Conservation (phyloP, 1,140 invertebrate genomes). For the Apis dorsata region DNA sequence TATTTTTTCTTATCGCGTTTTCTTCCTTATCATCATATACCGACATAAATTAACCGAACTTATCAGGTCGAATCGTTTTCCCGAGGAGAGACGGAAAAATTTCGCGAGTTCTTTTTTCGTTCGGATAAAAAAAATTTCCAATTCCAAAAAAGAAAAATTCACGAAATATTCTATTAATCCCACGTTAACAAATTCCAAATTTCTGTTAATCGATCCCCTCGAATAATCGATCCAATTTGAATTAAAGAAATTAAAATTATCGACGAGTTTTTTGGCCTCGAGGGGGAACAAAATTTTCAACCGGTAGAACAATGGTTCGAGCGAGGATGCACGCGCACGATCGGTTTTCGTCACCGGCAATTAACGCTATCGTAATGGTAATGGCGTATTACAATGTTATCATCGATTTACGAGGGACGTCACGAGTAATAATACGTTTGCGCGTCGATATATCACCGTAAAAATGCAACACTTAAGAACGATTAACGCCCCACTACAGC, state of each 20-base stretch:
- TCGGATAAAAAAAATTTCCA: background rate
- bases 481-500: background rate
- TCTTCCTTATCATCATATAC: slow-evolving; percentile 34
- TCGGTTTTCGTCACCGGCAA: slow-evolving; percentile 31
- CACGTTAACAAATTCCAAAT: too few relatives aligned
- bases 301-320: too few relatives aligned
- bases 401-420: background rate
- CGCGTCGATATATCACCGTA: slow-evolving; percentile 17
- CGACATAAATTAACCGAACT: slow-evolving; percentile 20
- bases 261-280: background rate
- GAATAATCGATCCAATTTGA: too few relatives aligned
- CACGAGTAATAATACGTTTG: slow-evolving; percentile 20
- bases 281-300: too few relatives aligned
- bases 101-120: background rate
- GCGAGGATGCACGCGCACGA: background rate
- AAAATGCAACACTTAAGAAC: slow-evolving; percentile 5
- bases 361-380: slow-evolving; percentile 35
- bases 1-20: slow-evolving; percentile 9
- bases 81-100: background rate
- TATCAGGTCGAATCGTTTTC: slow-evolving; percentile 27
- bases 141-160: too few relatives aligned
- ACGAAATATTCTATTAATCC: too few relatives aligned
- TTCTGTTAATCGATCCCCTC: too few relatives aligned
- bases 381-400: slow-evolving; percentile 23
- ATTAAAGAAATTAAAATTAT: background rate